Evolutionary conservation across 2,113 vertebrate species (phyloP).

Genomic region (Sapajus apella): DNA sequence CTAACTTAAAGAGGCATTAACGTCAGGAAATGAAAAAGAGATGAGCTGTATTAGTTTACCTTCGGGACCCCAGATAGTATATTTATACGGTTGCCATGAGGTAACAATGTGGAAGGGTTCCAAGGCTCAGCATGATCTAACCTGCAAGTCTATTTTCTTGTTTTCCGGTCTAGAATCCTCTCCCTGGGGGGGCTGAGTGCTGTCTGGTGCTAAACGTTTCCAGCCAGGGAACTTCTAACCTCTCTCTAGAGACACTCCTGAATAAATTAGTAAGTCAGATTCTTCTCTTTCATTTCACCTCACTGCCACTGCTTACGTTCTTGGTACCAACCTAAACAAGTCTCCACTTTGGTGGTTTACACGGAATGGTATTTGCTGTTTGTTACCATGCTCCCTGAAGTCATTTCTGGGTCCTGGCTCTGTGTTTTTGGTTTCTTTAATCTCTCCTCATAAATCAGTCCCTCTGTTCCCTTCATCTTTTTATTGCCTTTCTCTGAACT

Average conservation of each 20-base stretch:
- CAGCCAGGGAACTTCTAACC: neutral
- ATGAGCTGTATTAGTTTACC: conserved; percentile 28
- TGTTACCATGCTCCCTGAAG: conserved; percentile 57
- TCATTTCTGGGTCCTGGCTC: conserved; percentile 55
- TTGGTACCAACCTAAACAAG: neutral
- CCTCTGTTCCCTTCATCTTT: conserved; percentile 56
- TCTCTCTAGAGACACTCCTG: neutral
- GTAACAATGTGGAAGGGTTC: neutral
- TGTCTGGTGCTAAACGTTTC: conserved; percentile 19
- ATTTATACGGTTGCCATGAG: neutral
- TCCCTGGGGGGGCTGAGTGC: neutral
- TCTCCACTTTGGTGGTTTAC: neutral
- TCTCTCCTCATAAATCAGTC: conserved; percentile 71
- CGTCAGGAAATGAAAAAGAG: conserved; percentile 69
- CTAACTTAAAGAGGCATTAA: conserved; percentile 29
- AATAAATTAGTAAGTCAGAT: neutral
- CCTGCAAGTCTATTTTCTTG: neutral
- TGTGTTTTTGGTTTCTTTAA: conserved; percentile 65
- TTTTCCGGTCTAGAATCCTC: conserved; percentile 54
- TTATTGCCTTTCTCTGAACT: conserved; percentile 73
- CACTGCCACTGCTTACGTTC: neutral
- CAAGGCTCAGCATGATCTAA: conserved; percentile 20
- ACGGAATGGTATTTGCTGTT: conserved; percentile 44
- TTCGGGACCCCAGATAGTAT: neutral
- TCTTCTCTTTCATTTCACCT: neutral